Evolutionary conservation across 2,113 vertebrate genomes (phyloP).

Genomic region (Sinocyclocheilus anophthalmus): DNA sequence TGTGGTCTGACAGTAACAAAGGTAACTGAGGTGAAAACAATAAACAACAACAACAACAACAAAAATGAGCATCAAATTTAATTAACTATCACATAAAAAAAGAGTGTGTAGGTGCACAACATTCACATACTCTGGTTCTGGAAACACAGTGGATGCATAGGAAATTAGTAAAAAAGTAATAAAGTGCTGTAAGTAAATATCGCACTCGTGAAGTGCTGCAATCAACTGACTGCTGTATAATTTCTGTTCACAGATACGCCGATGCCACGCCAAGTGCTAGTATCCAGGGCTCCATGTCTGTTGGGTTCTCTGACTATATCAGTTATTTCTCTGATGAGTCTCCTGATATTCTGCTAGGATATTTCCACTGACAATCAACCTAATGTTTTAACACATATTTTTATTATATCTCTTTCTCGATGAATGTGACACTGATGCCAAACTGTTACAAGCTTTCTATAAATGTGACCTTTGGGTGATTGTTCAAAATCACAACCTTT

Average conservation of each 20-base stretch:
- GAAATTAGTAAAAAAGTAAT: neutral
- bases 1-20: slow-evolving; percentile 12
- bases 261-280: neutral
- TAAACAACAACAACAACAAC: too few species aligned
- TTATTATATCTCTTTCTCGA: neutral
- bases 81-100: neutral
- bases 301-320: neutral
- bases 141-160: neutral
- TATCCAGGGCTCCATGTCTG: slow-evolving; percentile 15
- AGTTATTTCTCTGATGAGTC: neutral
- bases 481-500: neutral
- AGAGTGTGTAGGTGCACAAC: neutral
- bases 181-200: neutral
- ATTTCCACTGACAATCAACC: neutral
- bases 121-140: neutral
- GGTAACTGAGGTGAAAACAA: slow-evolving; percentile 17
- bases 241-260: neutral
- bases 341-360: neutral
- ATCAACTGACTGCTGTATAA: neutral
- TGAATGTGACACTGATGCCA: neutral
- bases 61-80: too few species aligned
- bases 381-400: neutral
- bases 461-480: neutral
- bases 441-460: neutral
- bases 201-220: neutral